A percentile compares a stretch with the other conserved stretches of the same genome.
Evolutionary conservation across 64 coral and sea anemone species (phyloP).

Genomic region (Platygyra sinensis): DNA sequence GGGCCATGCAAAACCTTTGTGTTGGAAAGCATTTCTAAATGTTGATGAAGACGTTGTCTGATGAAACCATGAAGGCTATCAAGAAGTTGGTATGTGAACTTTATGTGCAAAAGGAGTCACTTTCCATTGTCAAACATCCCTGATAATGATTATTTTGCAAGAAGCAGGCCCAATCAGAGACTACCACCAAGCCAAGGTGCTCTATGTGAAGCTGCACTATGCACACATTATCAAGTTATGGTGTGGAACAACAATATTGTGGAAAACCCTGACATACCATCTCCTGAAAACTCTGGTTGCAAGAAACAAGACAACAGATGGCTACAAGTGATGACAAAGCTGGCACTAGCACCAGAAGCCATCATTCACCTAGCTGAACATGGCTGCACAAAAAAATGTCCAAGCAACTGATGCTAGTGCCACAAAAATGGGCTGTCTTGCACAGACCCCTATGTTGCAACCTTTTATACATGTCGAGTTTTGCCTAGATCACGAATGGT

Average conservation of each 20-base stretch:
- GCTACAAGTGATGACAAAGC: constrained; percentile 19
- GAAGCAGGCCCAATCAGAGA: constrained; percentile 49
- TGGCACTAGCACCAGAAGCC: neutral
- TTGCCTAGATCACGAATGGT: too few relatives aligned
- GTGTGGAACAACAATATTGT: constrained; percentile 52
- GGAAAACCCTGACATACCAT: constrained; percentile 44
- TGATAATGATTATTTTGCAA: constrained; percentile 39
- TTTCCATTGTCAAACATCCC: constrained; percentile 13
- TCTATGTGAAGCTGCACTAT: constrained; percentile 40
- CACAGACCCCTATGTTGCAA: neutral
- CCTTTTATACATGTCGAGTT: too few relatives aligned
- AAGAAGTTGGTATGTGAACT: constrained; percentile 3
- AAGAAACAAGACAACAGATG: constrained; percentile 12
- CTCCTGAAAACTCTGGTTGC: neutral
- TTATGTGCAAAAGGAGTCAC: constrained; percentile 26
- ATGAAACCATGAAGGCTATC: neutral
- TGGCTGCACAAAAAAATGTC: constrained; percentile 32
- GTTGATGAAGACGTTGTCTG: constrained; percentile 19
- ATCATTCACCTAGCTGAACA: constrained; percentile 18
- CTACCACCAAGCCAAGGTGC: constrained; percentile 35
- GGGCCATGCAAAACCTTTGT: constrained; percentile 19
- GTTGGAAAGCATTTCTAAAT: constrained; percentile 52
- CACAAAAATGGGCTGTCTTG: neutral
- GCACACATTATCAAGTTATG: constrained; percentile 18
- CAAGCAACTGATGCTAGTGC: constrained; percentile 1